Conservation (phyloP, 2,113 vertebrate species). For the Oxygymnocypris stewartii region DNA sequence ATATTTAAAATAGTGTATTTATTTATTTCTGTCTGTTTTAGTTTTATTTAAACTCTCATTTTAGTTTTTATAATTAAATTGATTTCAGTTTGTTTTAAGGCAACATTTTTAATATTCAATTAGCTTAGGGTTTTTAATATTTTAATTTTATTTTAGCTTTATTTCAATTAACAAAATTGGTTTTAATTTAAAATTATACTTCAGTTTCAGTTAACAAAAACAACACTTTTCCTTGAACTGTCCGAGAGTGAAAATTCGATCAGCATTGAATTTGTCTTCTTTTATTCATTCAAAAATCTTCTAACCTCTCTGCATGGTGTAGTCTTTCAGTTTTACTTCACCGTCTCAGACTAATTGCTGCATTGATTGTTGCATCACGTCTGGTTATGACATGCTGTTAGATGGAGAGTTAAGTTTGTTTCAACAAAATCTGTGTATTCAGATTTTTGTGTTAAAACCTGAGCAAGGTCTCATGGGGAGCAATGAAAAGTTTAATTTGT, state of each 20-base stretch:
- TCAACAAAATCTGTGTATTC: not conserved
- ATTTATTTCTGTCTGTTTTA: no score
- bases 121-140: no score
- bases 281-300: not conserved
- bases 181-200: no score
- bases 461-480: not conserved
- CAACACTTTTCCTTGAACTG: not conserved
- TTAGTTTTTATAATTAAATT: no score
- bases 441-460: not conserved
- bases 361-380: not conserved
- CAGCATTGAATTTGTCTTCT: not conserved
- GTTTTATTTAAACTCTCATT: no score
- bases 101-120: no score
- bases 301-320: not conserved
- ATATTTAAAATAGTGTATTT: no score
- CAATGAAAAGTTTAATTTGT: slow-evolving; percentile 1
- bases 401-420: not conserved
- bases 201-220: no score
- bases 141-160: no score
- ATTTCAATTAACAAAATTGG: no score
- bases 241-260: not conserved
- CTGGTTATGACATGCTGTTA: not conserved
- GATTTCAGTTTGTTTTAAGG: no score
- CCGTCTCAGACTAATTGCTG: not conserved
- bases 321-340: not conserved